Conservation (phyloP, 2,888 invertebrate species). For the Tiphia femorata region DNA sequence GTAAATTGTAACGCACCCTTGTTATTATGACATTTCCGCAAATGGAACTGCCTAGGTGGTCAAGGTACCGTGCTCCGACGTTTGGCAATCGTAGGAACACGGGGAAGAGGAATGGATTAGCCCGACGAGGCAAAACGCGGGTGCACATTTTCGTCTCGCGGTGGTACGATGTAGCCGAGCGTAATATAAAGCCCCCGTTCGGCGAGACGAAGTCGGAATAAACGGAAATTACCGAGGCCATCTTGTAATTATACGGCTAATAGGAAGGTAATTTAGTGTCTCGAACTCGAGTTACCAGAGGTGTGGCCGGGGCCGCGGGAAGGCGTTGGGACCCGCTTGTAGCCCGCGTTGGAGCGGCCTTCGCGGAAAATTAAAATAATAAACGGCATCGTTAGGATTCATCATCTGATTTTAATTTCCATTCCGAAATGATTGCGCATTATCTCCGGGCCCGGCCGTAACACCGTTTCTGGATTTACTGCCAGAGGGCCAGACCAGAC, state of each 20-base stretch:
- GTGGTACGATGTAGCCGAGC: slow-evolving; percentile 17
- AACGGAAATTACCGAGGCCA: slow-evolving; percentile 69
- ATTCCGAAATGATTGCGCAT: slow-evolving; percentile 69
- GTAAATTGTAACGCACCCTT: too few species aligned
- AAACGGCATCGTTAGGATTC: slow-evolving; percentile 70
- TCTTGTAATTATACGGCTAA: slow-evolving; percentile 70
- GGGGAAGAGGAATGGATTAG: too few species aligned
- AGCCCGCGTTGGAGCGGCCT: slow-evolving; percentile 45
- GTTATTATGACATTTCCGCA: too few species aligned
- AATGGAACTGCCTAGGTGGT: too few species aligned
- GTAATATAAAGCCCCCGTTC: slow-evolving; percentile 52
- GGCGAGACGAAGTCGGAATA: slow-evolving; percentile 64
- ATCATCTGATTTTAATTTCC: slow-evolving; percentile 70
- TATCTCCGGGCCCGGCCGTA: slow-evolving; percentile 62
- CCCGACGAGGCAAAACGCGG: too few species aligned
- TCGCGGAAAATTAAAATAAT: slow-evolving; percentile 69
- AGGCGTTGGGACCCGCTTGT: slow-evolving; percentile 29
- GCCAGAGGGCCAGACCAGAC: slow-evolving; percentile 55
- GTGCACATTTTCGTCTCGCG: too few species aligned
- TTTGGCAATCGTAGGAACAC: too few species aligned
- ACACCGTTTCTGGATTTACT: slow-evolving; percentile 64
- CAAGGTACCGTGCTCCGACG: too few species aligned
- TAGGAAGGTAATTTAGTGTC: slow-evolving; percentile 70
- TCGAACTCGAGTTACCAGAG: slow-evolving; percentile 67
- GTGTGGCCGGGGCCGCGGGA: slow-evolving; percentile 21